Evolutionary conservation across 2,888 invertebrate species (phyloP).

Genomic region (Yponomeuta malinellus): DNA sequence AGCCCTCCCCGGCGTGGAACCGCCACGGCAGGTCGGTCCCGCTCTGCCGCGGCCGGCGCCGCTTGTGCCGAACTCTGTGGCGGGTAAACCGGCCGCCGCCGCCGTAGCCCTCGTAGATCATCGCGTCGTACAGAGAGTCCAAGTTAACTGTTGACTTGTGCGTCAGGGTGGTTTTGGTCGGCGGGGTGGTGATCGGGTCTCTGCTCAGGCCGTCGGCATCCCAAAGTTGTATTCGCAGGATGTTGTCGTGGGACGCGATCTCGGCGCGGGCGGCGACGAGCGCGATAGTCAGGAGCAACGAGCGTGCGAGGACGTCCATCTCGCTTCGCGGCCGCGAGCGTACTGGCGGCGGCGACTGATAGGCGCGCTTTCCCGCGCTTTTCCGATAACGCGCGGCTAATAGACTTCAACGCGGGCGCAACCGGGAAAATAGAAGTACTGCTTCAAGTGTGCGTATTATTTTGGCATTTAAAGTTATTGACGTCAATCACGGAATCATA

Average conservation of each 20-base stretch:
- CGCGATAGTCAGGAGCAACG: constrained; percentile 50
- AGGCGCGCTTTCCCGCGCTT: constrained; percentile 67
- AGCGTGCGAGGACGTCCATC: constrained; percentile 57
- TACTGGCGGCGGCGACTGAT: constrained; percentile 43
- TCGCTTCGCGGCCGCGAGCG: constrained; percentile 62
- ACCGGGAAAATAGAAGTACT: background rate
- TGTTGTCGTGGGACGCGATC: constrained; percentile 64
- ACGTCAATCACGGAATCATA: too few relatives aligned
- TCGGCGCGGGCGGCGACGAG: constrained; percentile 59
- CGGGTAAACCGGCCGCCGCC: constrained; percentile 53
- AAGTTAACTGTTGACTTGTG: constrained; percentile 58
- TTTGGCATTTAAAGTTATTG: too few relatives aligned
- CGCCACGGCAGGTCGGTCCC: constrained; percentile 66
- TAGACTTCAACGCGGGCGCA: constrained; percentile 44
- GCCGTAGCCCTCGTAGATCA: constrained; percentile 58
- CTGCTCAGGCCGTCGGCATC: constrained; percentile 65
- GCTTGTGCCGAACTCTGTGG: constrained; percentile 66
- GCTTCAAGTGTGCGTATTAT: too few relatives aligned
- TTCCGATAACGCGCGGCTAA: constrained; percentile 55
- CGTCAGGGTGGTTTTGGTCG: constrained; percentile 26
- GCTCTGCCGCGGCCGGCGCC: constrained; percentile 59
- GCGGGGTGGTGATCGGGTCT: constrained; percentile 41
- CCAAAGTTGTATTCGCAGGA: constrained; percentile 66
- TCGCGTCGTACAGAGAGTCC: constrained; percentile 57
- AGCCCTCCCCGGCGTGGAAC: constrained; percentile 68